Evolutionary conservation across 2,113 vertebrate genomes (phyloP), one percentile per base, ranked within the genome.

Genomic region (Heteronetta atricapilla): DNA sequence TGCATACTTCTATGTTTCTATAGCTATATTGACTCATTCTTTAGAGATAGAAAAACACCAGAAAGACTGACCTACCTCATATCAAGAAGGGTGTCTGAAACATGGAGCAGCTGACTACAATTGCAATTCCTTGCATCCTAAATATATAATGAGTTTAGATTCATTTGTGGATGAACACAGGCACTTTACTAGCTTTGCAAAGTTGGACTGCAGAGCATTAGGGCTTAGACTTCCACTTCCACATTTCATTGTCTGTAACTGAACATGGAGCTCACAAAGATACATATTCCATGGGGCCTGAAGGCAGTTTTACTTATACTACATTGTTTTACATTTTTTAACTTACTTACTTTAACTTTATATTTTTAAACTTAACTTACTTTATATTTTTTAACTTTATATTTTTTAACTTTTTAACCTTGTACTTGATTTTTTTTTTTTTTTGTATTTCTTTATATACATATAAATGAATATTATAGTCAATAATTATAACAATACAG

Each of bases 41-140:
- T 11, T 34, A 69, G 18, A 66, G 60, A 44, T 4, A 48, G 46
- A 20, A 66, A 86, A 48, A 8, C 5, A 62, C 8, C 13, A 28
- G 59, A 52, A 64, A 33, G 14, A 72, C 46, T 34, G 4, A 34
- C 8, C 23, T 16, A 6, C 26, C 4, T 14, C 53, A 11, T 46
- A 18, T 3, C 11, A 56, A 46, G 46, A 68, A 48, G 6, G 6
- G 4, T n/a, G 18, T 77, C 15, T 66, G 26, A 53, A 38, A 14
- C 2, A 3, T 74, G 18, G 28, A 36, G 59, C 22, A 52, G 8
- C 17, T 16, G 19, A 29, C 4, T 6, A 7, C 0, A 1, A 10
- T 13, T 59, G 53, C 6, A 73, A 21, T 63, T 85, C 38, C 29
- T 25, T n/a, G 28, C 58, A 55, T 26, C 15, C 2, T 23, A 48